phyloP scores from a whole-genome alignment of 2,797 vertebrate genomes.

The Schizopygopsis malacanthus region DNA sequence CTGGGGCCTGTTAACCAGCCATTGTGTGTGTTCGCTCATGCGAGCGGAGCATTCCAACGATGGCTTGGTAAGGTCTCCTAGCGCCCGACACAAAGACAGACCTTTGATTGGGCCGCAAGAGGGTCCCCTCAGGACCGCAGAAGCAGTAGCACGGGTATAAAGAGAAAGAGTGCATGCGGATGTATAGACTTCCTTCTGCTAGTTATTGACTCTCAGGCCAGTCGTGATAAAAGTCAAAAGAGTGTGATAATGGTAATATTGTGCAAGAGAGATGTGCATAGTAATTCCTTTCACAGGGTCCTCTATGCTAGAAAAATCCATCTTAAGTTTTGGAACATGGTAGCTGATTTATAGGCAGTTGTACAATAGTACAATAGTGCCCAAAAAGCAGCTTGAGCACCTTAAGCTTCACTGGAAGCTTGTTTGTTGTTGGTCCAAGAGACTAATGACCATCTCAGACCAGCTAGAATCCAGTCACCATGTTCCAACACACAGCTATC shows the following conservation, averaged over 20 bases:
- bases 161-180: slow-evolving; percentile 10
- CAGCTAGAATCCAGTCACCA: neutral
- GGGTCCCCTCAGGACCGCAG: slow-evolving; percentile 39
- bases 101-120: slow-evolving; percentile 68
- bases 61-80: slow-evolving; percentile 64
- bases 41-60: slow-evolving; percentile 70
- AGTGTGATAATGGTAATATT: slow-evolving; percentile 3
- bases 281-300: neutral
- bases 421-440: neutral
- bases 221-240: slow-evolving; percentile 27
- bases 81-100: slow-evolving; percentile 72
- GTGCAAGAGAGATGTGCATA: neutral
- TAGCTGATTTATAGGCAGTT: neutral
- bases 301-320: neutral
- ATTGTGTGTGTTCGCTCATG: slow-evolving; percentile 73
- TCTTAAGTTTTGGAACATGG: neutral
- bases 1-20: slow-evolving; percentile 74
- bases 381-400: neutral
- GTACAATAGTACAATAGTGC: too few relatives aligned
- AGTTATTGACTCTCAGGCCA: neutral
- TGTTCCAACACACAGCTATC: neutral
- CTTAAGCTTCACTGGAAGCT: neutral
- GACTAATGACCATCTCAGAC: neutral
- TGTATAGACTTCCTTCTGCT: slow-evolving; percentile 8
- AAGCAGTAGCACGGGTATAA: slow-evolving; percentile 37